Evolutionary conservation across 2,888 invertebrate species (phyloP), one percentile per base, ranked within the genome.

Genomic region (Brachynemurus nebulosus): DNA sequence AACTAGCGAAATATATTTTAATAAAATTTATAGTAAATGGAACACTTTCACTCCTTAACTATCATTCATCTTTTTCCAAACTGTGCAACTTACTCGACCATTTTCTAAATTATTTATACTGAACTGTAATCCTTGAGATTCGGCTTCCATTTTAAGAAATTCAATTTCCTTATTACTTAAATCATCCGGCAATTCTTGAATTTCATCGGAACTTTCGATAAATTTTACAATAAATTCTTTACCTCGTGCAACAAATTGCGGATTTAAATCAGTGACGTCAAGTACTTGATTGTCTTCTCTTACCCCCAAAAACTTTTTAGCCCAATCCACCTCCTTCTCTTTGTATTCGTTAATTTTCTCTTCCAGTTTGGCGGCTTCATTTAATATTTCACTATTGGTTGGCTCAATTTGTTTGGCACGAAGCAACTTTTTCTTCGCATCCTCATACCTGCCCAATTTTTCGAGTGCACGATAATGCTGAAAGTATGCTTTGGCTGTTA

Each of bases 401-500:
- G 79, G 76, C 47, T 71, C 66, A 20, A 76, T 50, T 40, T 58
- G 59, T 20, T 70, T 64, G 2, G 81, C 78, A 48, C 59, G 61
- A 33, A 66, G 62, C 6, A 84, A 59, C 51, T 67, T 62, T 35
- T 63, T 64, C 48, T 74, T 71, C 1, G 85, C 82, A 21, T 54
- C 55, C 5, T 64, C 55, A 57, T 71, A 83, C 8, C 78, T 72
- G 2, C 71, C 70, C 21, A 78, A 67, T 64, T 70, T 70, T 45
- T 72, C 59, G 11, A 84, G 60, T 14, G 84, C 82, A 54, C 75
- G 76, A 0, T 80, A 83, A 60, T 78, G 74, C 55, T 80, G 78
- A 54, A 70, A 78, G 11, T 75, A 63, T 2, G 71, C 74, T 62
- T 80, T 81, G 4, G 68, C 65, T 43, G 76, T 71, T 36, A 74